These are phyloP conservation scores for Sebastes kiyomatsui DNA, from an alignment of 2,797 vertebrate genomes.

Conservation along the genomic window DNA sequence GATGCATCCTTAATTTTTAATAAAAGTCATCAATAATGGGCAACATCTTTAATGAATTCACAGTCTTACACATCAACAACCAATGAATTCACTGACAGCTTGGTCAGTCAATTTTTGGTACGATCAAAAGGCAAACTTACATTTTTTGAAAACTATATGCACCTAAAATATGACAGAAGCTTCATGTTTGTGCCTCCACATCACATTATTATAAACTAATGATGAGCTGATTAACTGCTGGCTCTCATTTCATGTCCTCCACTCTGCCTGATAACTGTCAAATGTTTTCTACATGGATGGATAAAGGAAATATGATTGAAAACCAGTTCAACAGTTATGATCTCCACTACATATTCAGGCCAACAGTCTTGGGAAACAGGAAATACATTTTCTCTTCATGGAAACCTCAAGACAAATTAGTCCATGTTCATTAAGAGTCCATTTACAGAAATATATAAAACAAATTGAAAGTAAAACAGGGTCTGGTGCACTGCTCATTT, in stretches of 20 bases:
- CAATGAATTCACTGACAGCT: background rate
- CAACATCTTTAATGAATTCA: conserved; percentile 7
- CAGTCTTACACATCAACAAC: background rate
- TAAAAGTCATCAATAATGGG: conserved; percentile 1
- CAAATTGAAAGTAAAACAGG: background rate
- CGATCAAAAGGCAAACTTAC: background rate
- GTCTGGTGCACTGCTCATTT: background rate
- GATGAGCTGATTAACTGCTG: background rate
- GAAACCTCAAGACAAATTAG: background rate
- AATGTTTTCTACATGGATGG: background rate
- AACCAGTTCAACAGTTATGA: background rate
- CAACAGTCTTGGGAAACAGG: background rate
- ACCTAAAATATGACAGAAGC: background rate
- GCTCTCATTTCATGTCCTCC: background rate
- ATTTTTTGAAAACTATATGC: background rate
- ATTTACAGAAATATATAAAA: background rate
- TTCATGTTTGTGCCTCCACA: background rate
- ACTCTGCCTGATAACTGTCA: background rate
- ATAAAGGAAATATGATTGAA: background rate
- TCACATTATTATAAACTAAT: background rate
- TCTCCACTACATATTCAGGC: background rate
- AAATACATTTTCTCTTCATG: background rate
- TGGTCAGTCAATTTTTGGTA: background rate
- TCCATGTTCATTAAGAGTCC: background rate
- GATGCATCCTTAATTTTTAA: background rate